A percentile compares a stretch with the other conserved stretches of the same genome.
Evolutionary conservation across 1,140 invertebrate species (phyloP).

Genomic region (Ruditapes philippinarum): DNA sequence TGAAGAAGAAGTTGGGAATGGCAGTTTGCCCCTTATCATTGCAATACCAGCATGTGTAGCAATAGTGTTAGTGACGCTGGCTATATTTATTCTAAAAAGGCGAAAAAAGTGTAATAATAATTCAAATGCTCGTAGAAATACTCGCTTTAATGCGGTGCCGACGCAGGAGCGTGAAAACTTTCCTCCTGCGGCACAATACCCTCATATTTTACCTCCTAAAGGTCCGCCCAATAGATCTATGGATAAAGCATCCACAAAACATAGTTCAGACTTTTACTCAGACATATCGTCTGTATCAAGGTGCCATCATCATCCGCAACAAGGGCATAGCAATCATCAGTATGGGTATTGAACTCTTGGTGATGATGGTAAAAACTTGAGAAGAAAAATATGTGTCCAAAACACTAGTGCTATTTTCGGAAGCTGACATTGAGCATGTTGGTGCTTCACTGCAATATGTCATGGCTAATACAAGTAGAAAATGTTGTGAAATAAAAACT

Average conservation of each 20-base stretch:
- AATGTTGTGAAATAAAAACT: background rate
- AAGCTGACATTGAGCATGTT: background rate
- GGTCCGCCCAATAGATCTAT: conserved; percentile 66
- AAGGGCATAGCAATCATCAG: conserved; percentile 50
- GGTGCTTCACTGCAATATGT: background rate
- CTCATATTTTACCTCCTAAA: conserved; percentile 69
- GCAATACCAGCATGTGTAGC: conserved; percentile 77
- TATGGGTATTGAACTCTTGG: conserved; percentile 47
- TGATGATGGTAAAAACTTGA: background rate
- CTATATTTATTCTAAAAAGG: conserved; percentile 76
- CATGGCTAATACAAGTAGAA: background rate
- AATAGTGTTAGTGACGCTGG: conserved; percentile 75
- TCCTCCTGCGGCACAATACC: conserved; percentile 61
- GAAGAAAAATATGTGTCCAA: no score
- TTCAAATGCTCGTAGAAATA: conserved; percentile 68
- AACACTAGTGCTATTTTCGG: background rate
- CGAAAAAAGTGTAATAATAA: conserved; percentile 60
- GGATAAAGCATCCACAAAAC: conserved; percentile 73
- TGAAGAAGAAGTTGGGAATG: conserved; percentile 11
- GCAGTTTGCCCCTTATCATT: conserved; percentile 79
- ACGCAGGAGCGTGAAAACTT: conserved; percentile 79
- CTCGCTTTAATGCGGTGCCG: conserved; percentile 80
- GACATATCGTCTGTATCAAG: conserved; percentile 84
- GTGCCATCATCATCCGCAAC: conserved; percentile 74
- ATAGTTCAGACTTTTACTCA: conserved; percentile 82